phyloP scores from a whole-genome alignment of 1,140 invertebrate species.

The Lordiphosa mommai region DNA sequence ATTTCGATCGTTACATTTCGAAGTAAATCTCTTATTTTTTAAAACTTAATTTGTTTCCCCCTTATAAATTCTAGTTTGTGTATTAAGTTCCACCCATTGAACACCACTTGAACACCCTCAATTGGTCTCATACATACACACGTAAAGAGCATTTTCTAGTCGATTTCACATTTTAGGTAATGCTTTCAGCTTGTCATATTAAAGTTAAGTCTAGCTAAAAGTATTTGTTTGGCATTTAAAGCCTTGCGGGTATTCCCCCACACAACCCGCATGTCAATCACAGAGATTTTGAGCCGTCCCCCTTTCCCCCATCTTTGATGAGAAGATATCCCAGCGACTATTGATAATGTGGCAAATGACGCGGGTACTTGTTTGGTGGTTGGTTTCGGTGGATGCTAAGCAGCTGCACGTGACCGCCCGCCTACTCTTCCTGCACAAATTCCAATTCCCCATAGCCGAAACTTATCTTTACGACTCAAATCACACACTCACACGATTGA shows the following conservation, averaged over 20 bases:
- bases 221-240: constrained; percentile 50
- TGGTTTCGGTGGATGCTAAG: constrained; percentile 57
- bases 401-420: constrained; percentile 68
- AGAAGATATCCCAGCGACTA: constrained; percentile 33
- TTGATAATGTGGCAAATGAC: constrained; percentile 57
- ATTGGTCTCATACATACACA: no score
- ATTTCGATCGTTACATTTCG: no score
- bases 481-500: constrained; percentile 54
- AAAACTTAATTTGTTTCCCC: no score
- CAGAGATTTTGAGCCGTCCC: constrained; percentile 43
- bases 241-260: constrained; percentile 15
- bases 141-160: no score
- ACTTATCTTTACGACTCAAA: constrained; percentile 68
- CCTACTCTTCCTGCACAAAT: not conserved
- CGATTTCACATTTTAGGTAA: no score
- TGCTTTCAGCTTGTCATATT: constrained; percentile 11
- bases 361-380: constrained; percentile 34
- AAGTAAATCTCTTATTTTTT: no score
- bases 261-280: constrained; percentile 66
- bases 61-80: no score
- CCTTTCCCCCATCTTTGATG: not conserved
- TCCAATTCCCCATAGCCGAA: constrained; percentile 17
- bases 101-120: no score
- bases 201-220: constrained; percentile 31
- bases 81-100: no score